Evolutionary conservation across 2,113 vertebrate species (phyloP), one percentile per base, ranked within the genome.

Genomic region (Apeltes quadracus): DNA sequence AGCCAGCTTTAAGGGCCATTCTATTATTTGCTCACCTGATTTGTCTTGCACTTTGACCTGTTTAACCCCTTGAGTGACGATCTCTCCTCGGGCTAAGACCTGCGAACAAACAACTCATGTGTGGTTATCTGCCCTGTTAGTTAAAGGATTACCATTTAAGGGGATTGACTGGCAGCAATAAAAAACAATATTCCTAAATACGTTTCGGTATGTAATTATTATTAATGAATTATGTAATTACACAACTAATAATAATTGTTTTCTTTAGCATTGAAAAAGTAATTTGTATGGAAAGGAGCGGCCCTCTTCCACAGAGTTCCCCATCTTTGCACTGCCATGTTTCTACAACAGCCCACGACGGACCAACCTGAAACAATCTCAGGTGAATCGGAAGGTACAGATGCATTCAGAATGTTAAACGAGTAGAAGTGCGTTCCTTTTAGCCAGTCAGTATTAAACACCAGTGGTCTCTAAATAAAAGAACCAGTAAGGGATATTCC

Each of bases 71-170:
- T 86, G 82, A 38, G 81, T 34, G 34, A 91, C 4, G 41, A 98
- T 94, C 50, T 68, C 72, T 67, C 94, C 93, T 90, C 73, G 93
- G 29, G 72, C 76, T 87, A 96, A 84, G 5, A 94, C 69, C 97
- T 98, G 70, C 55, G 84, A 85, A 38, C 5, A 54, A 61, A 29
- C 25, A 16, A 15, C 53, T n/a, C 18, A n/a, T 48, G 44, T n/a
- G 20, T 48, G 8, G 20, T n/a, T 48, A 22, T 48, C n/a, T 46
- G 3, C 43, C 43, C 6, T 46, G 18, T 48, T 48, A 20, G 32
- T 48, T 48, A 10, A 48, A 48, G 20, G 46, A 4, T 14, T 55
- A 51, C 23, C n/a, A 51, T 51, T 23, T 23, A 51, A 22, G 48
- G 46, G 22, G 48, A 23, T 51, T 51, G 5, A 23, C 20, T 9